phyloP scores from a whole-genome alignment of 1,140 invertebrate genomes.

The Bursaphelenchus mucronatus region DNA sequence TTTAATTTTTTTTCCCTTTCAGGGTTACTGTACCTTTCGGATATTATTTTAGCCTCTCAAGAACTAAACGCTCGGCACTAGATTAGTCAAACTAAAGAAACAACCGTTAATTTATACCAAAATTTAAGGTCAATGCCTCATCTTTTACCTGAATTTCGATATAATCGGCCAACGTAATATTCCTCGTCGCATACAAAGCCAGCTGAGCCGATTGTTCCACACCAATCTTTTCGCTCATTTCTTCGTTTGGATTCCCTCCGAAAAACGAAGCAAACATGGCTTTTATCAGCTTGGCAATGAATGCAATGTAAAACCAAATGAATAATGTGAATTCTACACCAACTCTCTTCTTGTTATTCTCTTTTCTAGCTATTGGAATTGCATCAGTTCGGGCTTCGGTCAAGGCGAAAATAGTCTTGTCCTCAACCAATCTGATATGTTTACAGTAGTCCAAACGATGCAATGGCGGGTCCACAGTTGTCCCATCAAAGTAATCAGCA shows the following conservation, averaged over 20 bases:
- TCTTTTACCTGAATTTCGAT: slow-evolving; percentile 11
- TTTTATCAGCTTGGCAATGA: slow-evolving; percentile 9
- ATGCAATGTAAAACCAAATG: slow-evolving; percentile 9
- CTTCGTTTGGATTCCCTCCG: slow-evolving; percentile 4
- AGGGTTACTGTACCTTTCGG: no score
- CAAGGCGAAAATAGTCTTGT: slow-evolving; percentile 8
- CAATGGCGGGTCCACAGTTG: background rate
- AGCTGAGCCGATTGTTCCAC: slow-evolving; percentile 21
- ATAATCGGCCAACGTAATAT: slow-evolving; percentile 7
- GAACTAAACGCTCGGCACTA: no score
- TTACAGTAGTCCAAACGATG: slow-evolving; percentile 14
- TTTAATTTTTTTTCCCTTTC: no score
- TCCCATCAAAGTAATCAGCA: slow-evolving; percentile 7
- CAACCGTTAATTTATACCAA: slow-evolving; percentile 1
- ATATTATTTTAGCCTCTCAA: no score
- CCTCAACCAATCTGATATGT: slow-evolving; percentile 6
- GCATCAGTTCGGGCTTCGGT: slow-evolving; percentile 3
- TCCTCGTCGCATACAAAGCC: slow-evolving; percentile 4
- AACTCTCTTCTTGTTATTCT: slow-evolving; percentile 15
- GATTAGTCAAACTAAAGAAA: slow-evolving; percentile 1
- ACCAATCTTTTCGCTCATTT: slow-evolving; percentile 15
- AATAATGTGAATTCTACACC: slow-evolving; percentile 14
- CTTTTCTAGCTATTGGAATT: slow-evolving; percentile 2
- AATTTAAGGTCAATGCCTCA: no score
- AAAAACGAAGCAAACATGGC: slow-evolving; percentile 18